These are phyloP conservation scores for Agriotes lineatus DNA, from an alignment of 2,888 invertebrate species.

Conservation along the genomic window DNA sequence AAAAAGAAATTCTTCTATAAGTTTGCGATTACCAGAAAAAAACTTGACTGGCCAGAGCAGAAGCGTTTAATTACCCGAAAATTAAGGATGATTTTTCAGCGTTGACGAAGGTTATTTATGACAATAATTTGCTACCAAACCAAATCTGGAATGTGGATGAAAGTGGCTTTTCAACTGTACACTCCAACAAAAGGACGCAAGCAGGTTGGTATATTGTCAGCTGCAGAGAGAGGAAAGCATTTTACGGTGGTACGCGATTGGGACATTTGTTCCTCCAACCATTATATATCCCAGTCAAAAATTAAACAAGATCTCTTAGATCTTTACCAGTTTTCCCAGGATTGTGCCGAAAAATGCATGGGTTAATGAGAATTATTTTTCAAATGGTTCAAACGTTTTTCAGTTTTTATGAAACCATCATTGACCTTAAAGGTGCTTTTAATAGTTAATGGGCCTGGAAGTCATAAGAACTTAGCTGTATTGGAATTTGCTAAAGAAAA, in stretches of 20 bases:
- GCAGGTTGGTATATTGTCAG: slow-evolving; percentile 60
- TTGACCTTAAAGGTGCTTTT: neutral
- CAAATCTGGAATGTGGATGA: slow-evolving; percentile 56
- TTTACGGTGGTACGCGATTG: slow-evolving; percentile 58
- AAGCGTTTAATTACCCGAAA: slow-evolving; percentile 7
- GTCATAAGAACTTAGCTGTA: neutral
- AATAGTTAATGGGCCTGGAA: neutral
- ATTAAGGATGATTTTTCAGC: slow-evolving; percentile 4
- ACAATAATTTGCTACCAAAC: slow-evolving; percentile 19
- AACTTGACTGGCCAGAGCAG: slow-evolving; percentile 9
- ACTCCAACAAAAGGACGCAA: slow-evolving; percentile 59
- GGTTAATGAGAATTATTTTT: neutral
- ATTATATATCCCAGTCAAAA: neutral
- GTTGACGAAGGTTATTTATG: slow-evolving; percentile 15
- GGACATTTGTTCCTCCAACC: slow-evolving; percentile 57
- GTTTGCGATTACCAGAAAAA: slow-evolving; percentile 18
- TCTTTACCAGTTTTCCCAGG: neutral
- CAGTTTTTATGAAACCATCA: no score
- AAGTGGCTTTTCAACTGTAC: slow-evolving; percentile 62
- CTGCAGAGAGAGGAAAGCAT: slow-evolving; percentile 59
- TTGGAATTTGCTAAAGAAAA: neutral
- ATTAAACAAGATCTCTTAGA: neutral
- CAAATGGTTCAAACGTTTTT: neutral
- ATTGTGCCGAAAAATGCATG: neutral
- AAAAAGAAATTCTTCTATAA: slow-evolving; percentile 8